Percentiles rank a stretch among this genome's conserved stretches.
phyloP scores from a whole-genome alignment of 2,797 vertebrate genomes.

The Peromyscus nudipes region DNA sequence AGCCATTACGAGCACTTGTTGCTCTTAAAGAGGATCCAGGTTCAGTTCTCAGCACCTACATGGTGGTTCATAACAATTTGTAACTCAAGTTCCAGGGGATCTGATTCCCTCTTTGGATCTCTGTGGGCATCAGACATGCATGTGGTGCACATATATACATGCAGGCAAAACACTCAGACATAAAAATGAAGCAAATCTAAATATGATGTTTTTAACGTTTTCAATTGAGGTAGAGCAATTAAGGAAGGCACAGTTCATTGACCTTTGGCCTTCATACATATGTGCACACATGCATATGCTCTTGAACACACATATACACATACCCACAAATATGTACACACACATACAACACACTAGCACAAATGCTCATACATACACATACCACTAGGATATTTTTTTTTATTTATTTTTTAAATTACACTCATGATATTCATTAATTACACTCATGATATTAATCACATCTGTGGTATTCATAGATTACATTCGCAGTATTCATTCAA shows the following conservation, averaged over 20 bases:
- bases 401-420: too few relatives aligned
- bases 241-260: not conserved
- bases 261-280: not conserved
- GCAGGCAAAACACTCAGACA: not conserved
- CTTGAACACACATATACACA: not conserved
- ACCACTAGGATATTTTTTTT: not conserved
- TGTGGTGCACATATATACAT: not conserved
- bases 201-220: not conserved
- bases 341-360: not conserved
- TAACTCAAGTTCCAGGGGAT: not conserved
- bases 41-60: not conserved
- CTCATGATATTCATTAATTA: too few relatives aligned
- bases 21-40: not conserved
- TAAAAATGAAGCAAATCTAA: not conserved
- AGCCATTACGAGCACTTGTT: not conserved
- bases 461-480: too few relatives aligned
- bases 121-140: not conserved
- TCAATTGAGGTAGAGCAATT: not conserved
- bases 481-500: too few relatives aligned
- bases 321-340: not conserved
- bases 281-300: not conserved
- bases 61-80: not conserved
- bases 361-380: not conserved
- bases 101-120: not conserved
- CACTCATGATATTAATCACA: too few relatives aligned